phyloP scores from a whole-genome alignment of 2,113 vertebrate genomes.

The Motacilla alba region DNA sequence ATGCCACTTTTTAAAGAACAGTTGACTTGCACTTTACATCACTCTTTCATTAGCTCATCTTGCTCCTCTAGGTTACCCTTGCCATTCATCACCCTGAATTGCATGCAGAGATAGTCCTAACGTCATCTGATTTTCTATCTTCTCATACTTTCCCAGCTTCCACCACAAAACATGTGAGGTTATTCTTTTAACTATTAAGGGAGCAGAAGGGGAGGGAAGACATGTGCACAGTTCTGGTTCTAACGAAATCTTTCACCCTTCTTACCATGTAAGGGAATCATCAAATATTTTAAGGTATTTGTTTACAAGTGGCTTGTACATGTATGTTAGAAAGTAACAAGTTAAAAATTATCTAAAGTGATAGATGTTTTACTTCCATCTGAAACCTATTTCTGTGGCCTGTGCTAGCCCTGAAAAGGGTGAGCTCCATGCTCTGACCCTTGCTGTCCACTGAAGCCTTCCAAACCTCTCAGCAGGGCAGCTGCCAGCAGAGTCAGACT shows the following conservation, averaged over 20 bases:
- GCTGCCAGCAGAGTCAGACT: neutral
- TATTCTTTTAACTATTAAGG: neutral
- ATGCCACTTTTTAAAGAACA: constrained; percentile 48
- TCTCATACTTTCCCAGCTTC: neutral
- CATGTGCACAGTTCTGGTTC: neutral
- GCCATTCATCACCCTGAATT: constrained; percentile 35
- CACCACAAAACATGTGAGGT: neutral
- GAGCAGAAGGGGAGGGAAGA: neutral
- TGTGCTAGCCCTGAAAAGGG: neutral
- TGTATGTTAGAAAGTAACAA: neutral
- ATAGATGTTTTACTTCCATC: neutral
- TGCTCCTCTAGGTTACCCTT: constrained; percentile 48
- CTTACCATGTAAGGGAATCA: neutral
- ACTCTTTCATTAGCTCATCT: constrained; percentile 58
- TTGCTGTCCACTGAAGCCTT: neutral
- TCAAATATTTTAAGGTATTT: neutral
- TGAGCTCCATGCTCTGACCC: fast-evolving
- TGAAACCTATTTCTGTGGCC: neutral
- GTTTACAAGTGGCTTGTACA: neutral
- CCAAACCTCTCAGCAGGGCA: fast-evolving
- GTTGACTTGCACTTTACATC: constrained; percentile 63
- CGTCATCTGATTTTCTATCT: neutral
- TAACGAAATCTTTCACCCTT: neutral
- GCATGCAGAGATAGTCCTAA: constrained; percentile 39
- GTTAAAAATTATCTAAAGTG: neutral